Evolutionary conservation across 2,797 vertebrate genomes (phyloP), one percentile per base, ranked within the genome.

Genomic region (Semaprochilodus insignis): DNA sequence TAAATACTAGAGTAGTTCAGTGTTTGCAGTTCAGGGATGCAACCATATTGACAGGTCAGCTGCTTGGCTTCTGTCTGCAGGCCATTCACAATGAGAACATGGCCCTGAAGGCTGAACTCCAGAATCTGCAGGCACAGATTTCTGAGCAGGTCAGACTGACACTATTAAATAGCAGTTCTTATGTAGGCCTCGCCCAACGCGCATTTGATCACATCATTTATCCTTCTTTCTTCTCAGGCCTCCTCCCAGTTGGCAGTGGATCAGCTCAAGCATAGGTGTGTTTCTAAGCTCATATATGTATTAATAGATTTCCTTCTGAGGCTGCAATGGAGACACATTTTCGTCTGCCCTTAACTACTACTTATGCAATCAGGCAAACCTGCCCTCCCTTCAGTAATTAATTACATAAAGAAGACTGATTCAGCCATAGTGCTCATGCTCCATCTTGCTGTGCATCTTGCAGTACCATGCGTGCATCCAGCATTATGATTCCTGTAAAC

Each of bases 181-280:
- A 25, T 23, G 44, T 51, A 17, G 27, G 23, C 19, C 73, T 55
- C 17, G 0, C 55, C 21, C 19, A n/a, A 16, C 8, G 34, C 67
- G 8, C 27, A 40, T 7, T 1, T 59, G 21, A 36, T 40, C 19
- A 81, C 11, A 40, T 66, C 8, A 65, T 40, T 6, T 31, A 10
- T 76, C 34, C 0, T 15, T n/a, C 16, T 71, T 44, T 71, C 17
- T 40, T 1, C 69, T 51, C 79, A 94, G 94, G 75, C 89, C 76
- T 92, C 90, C 63, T 94, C 94, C 66, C 91, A 94, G 87, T 78
- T 91, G 85, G 94, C 94, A 86, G 88, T 97, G 92, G 97, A 99
- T 87, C 96, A 97, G 89, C 94, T 97, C 88, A 96, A 99, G 89
- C 96, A 95, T 92, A 97, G 97, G 98, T 98, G 89, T 93, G 93